Evolutionary conservation across 1,140 invertebrate genomes (phyloP).

Genomic region (Plectus sambesii): DNA sequence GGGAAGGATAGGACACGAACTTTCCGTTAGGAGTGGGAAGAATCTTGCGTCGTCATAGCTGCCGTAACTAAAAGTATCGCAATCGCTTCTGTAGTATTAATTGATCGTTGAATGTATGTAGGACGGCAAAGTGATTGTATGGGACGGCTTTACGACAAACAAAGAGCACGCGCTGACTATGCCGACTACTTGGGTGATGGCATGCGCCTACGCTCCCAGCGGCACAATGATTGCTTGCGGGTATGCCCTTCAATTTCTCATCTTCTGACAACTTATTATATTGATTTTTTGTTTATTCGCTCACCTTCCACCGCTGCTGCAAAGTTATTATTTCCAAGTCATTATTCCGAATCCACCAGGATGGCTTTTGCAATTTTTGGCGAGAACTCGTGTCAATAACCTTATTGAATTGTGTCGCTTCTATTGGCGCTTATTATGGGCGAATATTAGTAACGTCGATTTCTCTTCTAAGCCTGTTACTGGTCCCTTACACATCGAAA

Average conservation of each 20-base stretch:
- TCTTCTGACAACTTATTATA: slow-evolving; percentile 54
- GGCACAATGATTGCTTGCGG: slow-evolving; percentile 90
- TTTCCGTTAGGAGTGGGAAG: background rate
- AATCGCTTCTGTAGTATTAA: slow-evolving; percentile 5
- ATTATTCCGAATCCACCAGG: background rate
- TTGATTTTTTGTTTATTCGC: slow-evolving; percentile 8
- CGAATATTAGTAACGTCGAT: too few species aligned
- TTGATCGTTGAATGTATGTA: slow-evolving; percentile 48
- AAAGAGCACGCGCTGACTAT: slow-evolving; percentile 96
- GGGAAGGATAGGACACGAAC: background rate
- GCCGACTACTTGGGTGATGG: slow-evolving; percentile 99
- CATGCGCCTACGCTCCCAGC: slow-evolving; percentile 92
- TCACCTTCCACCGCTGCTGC: slow-evolving; percentile 12
- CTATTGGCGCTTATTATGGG: too few species aligned
- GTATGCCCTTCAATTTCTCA: slow-evolving; percentile 51
- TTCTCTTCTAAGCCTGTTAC: too few species aligned
- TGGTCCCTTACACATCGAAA: too few species aligned
- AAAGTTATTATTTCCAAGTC: slow-evolving; percentile 3
- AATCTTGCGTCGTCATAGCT: background rate
- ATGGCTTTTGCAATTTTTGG: too few species aligned
- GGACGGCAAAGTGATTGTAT: slow-evolving; percentile 98
- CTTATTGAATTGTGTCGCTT: too few species aligned
- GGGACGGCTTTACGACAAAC: slow-evolving; percentile 98
- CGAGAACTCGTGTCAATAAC: too few species aligned
- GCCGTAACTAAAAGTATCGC: background rate